Conservation (phyloP, 2,113 vertebrate genomes). For the Lophura nycthemera region DNA sequence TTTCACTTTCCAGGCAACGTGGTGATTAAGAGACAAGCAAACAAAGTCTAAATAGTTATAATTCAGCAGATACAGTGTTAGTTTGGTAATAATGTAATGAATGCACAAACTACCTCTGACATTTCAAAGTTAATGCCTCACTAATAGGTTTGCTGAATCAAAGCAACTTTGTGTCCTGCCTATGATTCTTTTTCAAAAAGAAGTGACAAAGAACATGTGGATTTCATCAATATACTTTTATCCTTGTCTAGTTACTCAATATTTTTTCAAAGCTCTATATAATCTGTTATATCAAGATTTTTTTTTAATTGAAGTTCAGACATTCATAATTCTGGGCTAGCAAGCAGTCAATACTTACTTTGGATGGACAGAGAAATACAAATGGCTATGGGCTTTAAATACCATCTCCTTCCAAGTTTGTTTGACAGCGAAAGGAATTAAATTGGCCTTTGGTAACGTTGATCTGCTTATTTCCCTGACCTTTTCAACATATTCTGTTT, state of each 20-base stretch:
- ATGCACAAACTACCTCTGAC: neutral
- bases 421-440: conserved; percentile 64
- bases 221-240: neutral
- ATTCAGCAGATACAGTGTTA: neutral
- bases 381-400: conserved; percentile 36
- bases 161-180: neutral
- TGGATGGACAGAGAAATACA: neutral
- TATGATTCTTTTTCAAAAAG: neutral
- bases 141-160: neutral
- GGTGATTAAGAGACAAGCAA: neutral
- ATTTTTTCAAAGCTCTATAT: neutral
- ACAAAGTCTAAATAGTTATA: neutral
- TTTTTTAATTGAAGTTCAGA: neutral
- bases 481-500: conserved; percentile 62
- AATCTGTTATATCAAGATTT: neutral
- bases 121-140: neutral
- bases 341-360: conserved; percentile 4
- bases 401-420: conserved; percentile 44
- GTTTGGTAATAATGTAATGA: neutral
- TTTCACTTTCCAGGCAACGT: neutral
- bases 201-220: neutral
- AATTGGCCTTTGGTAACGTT: conserved; percentile 57
- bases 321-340: neutral
- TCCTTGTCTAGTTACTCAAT: neutral
- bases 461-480: conserved; percentile 60